phyloP scores from a whole-genome alignment of 1,140 invertebrate genomes.

The Phenacoccus solenopsis region DNA sequence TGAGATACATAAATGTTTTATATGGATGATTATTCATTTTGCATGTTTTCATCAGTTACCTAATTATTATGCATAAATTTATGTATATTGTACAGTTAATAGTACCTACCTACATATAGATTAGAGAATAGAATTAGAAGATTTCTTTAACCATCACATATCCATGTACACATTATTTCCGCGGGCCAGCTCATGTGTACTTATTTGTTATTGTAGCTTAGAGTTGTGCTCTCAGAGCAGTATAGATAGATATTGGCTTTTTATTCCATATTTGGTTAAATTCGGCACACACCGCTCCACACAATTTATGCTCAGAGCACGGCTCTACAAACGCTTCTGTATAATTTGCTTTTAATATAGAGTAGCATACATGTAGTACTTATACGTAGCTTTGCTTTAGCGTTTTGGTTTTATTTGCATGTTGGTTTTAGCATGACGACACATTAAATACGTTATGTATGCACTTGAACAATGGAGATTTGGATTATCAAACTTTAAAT shows the following conservation, averaged over 20 bases:
- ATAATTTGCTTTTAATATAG: not conserved
- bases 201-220: not conserved
- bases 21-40: not conserved
- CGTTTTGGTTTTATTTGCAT: conserved; percentile 20
- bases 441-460: conserved; percentile 16
- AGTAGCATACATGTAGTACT: not conserved
- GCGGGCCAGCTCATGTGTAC: no score
- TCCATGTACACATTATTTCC: not conserved
- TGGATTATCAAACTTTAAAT: conserved; percentile 8
- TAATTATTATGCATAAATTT: no score
- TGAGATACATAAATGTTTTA: not conserved
- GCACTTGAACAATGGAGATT: conserved; percentile 18
- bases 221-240: not conserved
- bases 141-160: no score
- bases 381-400: not conserved
- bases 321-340: not conserved
- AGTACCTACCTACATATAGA: no score
- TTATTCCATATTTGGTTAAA: not conserved
- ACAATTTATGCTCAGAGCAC: not conserved
- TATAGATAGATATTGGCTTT: no score
- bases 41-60: no score
- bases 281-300: not conserved
- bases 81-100: not conserved
- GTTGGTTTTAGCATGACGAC: conserved; percentile 19
- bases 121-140: no score